Evolutionary conservation across 92 coral and sea anemone genomes (phyloP).

Genomic region (Zoanthus sociatus): DNA sequence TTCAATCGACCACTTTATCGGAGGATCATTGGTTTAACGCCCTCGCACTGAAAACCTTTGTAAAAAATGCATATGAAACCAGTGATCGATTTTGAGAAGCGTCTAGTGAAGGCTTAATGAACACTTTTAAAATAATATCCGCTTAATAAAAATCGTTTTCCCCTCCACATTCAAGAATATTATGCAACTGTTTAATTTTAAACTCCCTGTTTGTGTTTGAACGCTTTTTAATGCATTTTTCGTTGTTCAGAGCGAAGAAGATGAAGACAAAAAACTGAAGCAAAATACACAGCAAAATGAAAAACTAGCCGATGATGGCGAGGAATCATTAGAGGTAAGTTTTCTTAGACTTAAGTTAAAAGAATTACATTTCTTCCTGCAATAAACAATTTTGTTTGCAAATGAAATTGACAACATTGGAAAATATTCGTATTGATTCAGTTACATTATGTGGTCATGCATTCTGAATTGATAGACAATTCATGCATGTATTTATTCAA

Average conservation of each 20-base stretch:
- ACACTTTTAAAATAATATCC: not conserved
- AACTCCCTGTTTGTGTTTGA: not conserved
- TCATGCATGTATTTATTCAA: not conserved
- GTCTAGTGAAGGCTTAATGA: not conserved
- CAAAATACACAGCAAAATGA: constrained; percentile 92
- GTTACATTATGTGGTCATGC: not conserved
- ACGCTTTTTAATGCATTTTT: not conserved
- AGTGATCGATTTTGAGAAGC: not conserved
- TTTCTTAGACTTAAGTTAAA: not conserved
- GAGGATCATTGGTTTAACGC: constrained; percentile 18
- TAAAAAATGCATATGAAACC: not conserved
- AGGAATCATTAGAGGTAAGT: constrained; percentile 67
- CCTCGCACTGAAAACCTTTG: not conserved
- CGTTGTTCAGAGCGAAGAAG: constrained; percentile 84
- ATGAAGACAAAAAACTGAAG: constrained; percentile 86
- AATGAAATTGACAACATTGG: constrained; percentile 6
- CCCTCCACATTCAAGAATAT: not conserved
- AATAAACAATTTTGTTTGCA: not conserved
- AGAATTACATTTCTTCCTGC: not conserved
- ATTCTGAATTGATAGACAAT: not conserved
- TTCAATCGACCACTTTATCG: constrained; percentile 50
- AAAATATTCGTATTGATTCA: not conserved
- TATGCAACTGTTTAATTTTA: not conserved
- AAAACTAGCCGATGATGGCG: constrained; percentile 74
- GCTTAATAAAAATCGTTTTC: not conserved